These are phyloP conservation scores for Strix uralensis DNA, from an alignment of 2,113 vertebrate species.

Conservation along the genomic window DNA sequence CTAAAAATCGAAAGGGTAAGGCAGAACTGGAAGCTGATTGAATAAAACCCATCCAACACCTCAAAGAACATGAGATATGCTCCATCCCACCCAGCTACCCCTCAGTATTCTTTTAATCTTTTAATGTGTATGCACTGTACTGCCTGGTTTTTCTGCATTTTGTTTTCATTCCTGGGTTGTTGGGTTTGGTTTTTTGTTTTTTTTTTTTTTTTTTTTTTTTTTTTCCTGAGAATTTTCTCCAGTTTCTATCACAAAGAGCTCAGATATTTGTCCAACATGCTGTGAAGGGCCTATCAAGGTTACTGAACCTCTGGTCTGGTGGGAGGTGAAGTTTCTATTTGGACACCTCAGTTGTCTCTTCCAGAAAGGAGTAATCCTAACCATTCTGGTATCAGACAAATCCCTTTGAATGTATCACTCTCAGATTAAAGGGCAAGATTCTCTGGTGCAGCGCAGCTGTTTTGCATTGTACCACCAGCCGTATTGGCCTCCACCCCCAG, in stretches of 20 bases:
- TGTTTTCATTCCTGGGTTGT: background rate
- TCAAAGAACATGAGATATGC: background rate
- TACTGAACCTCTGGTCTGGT: background rate
- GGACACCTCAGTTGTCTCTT: slow-evolving; percentile 1
- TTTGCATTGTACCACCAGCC: slow-evolving; percentile 1
- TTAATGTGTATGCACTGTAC: background rate
- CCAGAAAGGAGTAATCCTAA: slow-evolving; percentile 31
- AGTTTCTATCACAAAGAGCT: background rate
- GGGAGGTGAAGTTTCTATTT: slow-evolving; percentile 36
- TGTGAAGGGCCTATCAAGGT: background rate
- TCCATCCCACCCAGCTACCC: background rate
- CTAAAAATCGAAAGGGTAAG: slow-evolving; percentile 96
- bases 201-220: too few relatives aligned
- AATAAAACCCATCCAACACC: background rate
- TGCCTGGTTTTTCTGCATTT: background rate
- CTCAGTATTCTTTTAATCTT: background rate
- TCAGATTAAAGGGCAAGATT: slow-evolving; percentile 55
- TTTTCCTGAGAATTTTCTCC: background rate
- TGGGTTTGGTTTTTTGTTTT: too few relatives aligned
- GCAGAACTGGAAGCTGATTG: background rate
- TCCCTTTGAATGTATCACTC: slow-evolving; percentile 8
- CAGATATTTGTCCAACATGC: background rate
- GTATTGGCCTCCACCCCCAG: slow-evolving; percentile 29
- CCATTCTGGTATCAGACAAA: slow-evolving; percentile 38
- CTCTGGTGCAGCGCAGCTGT: background rate